Conservation (phyloP, 23 tunicate genomes). For the Styela clava region DNA sequence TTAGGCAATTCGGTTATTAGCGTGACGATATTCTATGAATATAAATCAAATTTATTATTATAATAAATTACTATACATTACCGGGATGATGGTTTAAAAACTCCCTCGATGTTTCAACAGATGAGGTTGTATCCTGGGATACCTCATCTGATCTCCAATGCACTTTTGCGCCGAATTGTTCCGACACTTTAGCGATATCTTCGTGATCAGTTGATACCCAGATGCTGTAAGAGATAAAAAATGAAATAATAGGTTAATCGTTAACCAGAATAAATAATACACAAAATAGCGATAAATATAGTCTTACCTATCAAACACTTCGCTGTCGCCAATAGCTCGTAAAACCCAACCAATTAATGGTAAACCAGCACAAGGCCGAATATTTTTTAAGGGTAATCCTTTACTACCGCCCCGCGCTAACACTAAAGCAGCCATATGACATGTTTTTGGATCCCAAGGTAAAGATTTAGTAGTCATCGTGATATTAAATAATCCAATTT, state of each 20-base stretch:
- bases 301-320: constrained; percentile 43
- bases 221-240: constrained; percentile 16
- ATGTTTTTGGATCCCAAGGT: constrained; percentile 26
- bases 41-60: too few species aligned
- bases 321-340: constrained; percentile 36
- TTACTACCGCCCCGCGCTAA: constrained; percentile 61
- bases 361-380: constrained; percentile 30
- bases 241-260: not conserved
- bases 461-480: too few species aligned
- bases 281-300: not conserved
- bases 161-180: constrained; percentile 27
- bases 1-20: too few species aligned
- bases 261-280: not conserved
- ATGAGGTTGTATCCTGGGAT: constrained; percentile 41
- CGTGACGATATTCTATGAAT: too few species aligned
- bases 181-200: constrained; percentile 41
- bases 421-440: constrained; percentile 47
- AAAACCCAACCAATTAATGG: constrained; percentile 44
- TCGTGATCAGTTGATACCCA: constrained; percentile 71
- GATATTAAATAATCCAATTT: too few species aligned
- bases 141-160: constrained; percentile 58
- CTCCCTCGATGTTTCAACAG: constrained; percentile 37
- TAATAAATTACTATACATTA: too few species aligned
- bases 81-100: constrained; percentile 53
- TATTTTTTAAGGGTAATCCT: constrained; percentile 45